Conservation (phyloP, 2,113 vertebrate genomes). For the Clarias magur region DNA sequence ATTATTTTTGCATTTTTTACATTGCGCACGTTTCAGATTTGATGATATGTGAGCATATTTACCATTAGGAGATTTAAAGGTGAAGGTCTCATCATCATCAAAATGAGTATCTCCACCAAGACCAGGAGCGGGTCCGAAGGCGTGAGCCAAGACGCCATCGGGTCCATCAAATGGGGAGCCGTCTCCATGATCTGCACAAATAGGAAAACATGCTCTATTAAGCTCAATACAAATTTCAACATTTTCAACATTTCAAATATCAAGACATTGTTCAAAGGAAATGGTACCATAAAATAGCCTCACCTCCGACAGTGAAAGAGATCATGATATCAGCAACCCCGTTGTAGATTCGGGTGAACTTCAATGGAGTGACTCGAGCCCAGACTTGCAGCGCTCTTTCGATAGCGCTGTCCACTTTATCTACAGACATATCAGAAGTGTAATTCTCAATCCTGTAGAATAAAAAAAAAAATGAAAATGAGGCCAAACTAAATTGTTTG, state of each 20-base stretch:
- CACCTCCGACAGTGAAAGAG: constrained; percentile 78
- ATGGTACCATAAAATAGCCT: constrained; percentile 20
- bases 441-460: constrained; percentile 81
- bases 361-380: constrained; percentile 79
- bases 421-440: constrained; percentile 72
- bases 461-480: constrained; percentile 27
- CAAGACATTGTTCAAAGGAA: too few relatives aligned
- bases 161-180: constrained; percentile 81
- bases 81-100: constrained; percentile 82
- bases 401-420: constrained; percentile 75
- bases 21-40: neutral
- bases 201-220: neutral
- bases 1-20: neutral
- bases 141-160: constrained; percentile 77
- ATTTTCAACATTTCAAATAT: too few relatives aligned
- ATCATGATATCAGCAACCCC: constrained; percentile 85
- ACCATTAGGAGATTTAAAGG: constrained; percentile 64
- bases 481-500: too few relatives aligned
- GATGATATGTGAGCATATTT: neutral
- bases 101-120: constrained; percentile 88
- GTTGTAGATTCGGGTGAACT: constrained; percentile 70
- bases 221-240: too few relatives aligned
- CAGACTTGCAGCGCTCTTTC: constrained; percentile 80
- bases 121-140: constrained; percentile 71
- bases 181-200: constrained; percentile 80